Base-by-base conservation (phyloP, 2,113 vertebrate genomes). In the Fukomys damarensis region DNA sequence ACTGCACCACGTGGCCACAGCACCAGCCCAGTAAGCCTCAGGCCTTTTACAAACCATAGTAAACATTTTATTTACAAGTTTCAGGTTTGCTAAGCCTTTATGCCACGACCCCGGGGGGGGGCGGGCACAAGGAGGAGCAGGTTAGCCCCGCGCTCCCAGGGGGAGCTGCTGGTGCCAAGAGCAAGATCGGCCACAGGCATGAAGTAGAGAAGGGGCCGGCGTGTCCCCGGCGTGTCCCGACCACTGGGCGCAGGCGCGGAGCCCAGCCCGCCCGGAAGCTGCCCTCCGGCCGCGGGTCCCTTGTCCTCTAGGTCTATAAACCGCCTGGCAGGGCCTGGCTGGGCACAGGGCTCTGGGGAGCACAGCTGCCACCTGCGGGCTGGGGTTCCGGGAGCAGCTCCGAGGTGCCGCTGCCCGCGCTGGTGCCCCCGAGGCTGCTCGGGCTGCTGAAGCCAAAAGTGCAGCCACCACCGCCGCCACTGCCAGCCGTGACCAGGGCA, bases 41-140 rank as follows among this genome's bases (percentile, higher is more conserved):
- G 5, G 97, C 96, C 97, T 97, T 97, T 97, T 98, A 98, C 98
- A 98, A 99, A 99, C 98, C 96, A 97, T 99, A 99, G 98, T 98
- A 99, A 99, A 99, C 98, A 97, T 99, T 99, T 99, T 99, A 99
- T 99, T 99, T 99, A 99, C 99, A 99, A 96, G 98, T 98, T 96
- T 98, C 98, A 86, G 98, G 89, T 87, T 26, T 96, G 92, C 94
- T 99, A 99, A 99, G 99, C 99, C 97, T 92, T 96, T 83, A 94
- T 84, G 96, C 98, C 89, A 95, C 74, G 89, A 96, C 88, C 88
- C 24, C 88, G 26, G 41, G n/a, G n/a, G n/a, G n/a, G n/a, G n/a
- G n/a, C 8, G 32, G 87, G 94, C 20, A 87, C 65, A 1, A 66
- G 26, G 61, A 79, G 70, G 41, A 58, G 43, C 68, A 19, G 76